Conservation (phyloP, 2,113 vertebrate species). For the Anarhynchus alexandrinus region DNA sequence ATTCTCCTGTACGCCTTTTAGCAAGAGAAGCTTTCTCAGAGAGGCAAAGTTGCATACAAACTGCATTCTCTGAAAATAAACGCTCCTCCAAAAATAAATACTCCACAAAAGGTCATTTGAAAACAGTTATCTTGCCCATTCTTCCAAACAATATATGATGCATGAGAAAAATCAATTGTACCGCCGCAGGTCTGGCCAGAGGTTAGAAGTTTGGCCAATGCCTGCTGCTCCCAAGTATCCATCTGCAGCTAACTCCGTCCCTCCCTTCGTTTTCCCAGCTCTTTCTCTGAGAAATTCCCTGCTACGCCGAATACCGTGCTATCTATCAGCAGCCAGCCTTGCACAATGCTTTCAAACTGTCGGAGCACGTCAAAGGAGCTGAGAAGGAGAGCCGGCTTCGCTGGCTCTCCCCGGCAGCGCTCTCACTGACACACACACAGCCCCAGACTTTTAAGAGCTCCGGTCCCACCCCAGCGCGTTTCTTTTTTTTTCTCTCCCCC, state of each 20-base stretch:
- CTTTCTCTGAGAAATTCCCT: slow-evolving; percentile 41
- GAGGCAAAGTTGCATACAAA: background rate
- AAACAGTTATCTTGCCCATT: background rate
- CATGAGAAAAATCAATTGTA: background rate
- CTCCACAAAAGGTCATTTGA: background rate
- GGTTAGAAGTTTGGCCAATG: background rate
- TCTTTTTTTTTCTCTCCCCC: background rate
- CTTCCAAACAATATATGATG: background rate
- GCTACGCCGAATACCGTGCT: background rate
- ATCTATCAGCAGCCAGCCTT: slow-evolving; percentile 26
- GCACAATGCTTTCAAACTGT: background rate
- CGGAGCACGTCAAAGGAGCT: slow-evolving; percentile 41
- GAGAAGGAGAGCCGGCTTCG: background rate
- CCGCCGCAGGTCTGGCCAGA: background rate
- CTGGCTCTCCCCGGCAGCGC: background rate
- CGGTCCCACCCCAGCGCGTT: background rate
- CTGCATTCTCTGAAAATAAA: background rate
- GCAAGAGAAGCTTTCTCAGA: background rate
- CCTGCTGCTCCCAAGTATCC: background rate
- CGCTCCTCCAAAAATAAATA: background rate
- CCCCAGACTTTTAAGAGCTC: background rate
- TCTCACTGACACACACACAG: background rate
- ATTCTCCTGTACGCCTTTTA: slow-evolving; percentile 21
- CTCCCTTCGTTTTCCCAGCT: background rate
- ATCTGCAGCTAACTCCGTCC: background rate